Conservation (phyloP, 2,113 vertebrate species). For the Terrapene triunguis region DNA sequence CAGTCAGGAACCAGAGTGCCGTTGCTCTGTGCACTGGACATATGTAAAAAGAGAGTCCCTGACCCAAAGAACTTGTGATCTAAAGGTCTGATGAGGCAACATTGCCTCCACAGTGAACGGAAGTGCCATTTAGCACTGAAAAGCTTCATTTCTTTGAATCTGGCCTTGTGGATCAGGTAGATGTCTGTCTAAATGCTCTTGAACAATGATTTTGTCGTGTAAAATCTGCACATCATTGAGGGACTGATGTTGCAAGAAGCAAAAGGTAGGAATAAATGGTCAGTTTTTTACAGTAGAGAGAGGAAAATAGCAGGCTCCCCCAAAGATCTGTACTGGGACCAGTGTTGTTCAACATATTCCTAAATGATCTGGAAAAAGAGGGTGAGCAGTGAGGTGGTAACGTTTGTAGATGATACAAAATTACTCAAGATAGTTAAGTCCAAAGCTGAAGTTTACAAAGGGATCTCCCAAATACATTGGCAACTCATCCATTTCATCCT, state of each 20-base stretch:
- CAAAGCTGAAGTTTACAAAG: background rate
- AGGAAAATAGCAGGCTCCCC: background rate
- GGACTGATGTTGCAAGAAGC: slow-evolving; percentile 37
- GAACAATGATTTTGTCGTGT: background rate
- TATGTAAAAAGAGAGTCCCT: background rate
- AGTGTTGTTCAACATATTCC: background rate
- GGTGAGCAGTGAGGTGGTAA: background rate
- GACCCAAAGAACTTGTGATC: background rate
- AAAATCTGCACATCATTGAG: slow-evolving; percentile 26
- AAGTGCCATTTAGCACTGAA: background rate
- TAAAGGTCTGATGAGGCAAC: background rate
- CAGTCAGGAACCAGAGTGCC: background rate
- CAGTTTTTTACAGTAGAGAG: background rate
- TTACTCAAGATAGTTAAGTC: background rate
- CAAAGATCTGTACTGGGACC: background rate
- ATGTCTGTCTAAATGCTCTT: background rate
- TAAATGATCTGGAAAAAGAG: background rate
- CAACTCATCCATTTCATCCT: background rate
- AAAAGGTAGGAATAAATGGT: background rate
- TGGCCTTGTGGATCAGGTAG: background rate
- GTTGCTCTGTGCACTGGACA: background rate
- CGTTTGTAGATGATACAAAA: background rate
- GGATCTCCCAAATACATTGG: background rate
- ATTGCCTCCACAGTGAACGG: background rate
- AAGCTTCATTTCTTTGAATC: background rate